Conservation (phyloP, 2,888 invertebrate species). For the Drosophila fulvimacula region DNA sequence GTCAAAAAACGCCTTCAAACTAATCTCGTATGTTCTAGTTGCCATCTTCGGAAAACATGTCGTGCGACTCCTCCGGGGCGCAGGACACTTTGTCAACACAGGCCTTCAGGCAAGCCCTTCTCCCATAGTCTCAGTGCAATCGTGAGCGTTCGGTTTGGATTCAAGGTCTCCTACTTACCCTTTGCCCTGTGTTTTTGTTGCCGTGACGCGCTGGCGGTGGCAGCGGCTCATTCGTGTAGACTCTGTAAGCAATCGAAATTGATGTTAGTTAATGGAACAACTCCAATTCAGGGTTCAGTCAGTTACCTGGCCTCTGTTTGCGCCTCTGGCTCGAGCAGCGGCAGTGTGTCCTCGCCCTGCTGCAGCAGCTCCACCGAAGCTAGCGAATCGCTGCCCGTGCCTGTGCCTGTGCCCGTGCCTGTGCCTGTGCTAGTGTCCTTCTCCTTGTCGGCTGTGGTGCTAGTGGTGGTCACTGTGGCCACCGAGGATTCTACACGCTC, state of each 20-base stretch:
- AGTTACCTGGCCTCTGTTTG: conserved; percentile 81
- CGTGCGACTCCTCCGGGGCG: too few relatives aligned
- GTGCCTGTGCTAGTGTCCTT: conserved; percentile 53
- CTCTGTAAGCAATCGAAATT: conserved; percentile 80
- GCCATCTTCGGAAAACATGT: not conserved
- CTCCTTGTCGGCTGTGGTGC: conserved; percentile 36
- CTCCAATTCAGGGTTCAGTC: too few relatives aligned
- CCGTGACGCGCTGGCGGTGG: conserved; percentile 70
- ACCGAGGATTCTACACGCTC: conserved; percentile 78
- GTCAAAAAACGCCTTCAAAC: not conserved
- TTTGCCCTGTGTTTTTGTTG: conserved; percentile 38
- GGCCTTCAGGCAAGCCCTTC: not conserved
- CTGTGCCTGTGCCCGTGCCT: conserved; percentile 50
- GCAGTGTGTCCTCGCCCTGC: conserved; percentile 86
- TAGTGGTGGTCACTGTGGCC: conserved; percentile 23
- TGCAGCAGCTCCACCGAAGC: conserved; percentile 82
- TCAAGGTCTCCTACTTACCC: conserved; percentile 54
- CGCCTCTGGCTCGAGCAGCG: conserved; percentile 85
- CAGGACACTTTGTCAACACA: not conserved
- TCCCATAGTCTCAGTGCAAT: not conserved
- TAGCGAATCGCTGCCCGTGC: conserved; percentile 74
- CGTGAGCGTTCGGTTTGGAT: not conserved
- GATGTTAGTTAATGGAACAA: not conserved
- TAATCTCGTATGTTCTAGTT: too few relatives aligned
- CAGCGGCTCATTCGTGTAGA: conserved; percentile 80